phyloP scores from a whole-genome alignment of 2,888 invertebrate species.

The Boloria selene region DNA sequence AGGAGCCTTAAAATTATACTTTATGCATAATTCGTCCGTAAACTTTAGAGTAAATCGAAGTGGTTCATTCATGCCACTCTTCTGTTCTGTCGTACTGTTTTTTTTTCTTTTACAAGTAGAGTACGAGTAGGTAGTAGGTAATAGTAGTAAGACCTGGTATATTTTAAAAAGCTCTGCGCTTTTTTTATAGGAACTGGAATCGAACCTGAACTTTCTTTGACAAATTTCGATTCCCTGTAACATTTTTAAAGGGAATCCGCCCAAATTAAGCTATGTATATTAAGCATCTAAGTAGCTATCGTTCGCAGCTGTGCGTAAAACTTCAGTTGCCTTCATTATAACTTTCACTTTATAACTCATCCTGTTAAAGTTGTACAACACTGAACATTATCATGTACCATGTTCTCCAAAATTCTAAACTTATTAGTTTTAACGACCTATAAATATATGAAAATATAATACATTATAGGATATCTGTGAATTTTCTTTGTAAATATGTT shows the following conservation, averaged over 20 bases:
- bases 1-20: no score
- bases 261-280: constrained; percentile 1
- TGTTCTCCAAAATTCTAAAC: constrained; percentile 5
- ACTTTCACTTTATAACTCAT: constrained; percentile 30
- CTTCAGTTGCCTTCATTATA: constrained; percentile 29
- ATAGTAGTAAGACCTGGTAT: no score
- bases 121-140: no score
- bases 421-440: constrained; percentile 18
- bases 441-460: neutral
- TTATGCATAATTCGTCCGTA: no score
- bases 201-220: neutral
- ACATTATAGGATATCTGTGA: no score
- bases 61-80: no score
- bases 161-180: no score
- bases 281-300: constrained; percentile 16
- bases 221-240: neutral
- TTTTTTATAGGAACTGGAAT: no score
- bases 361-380: constrained; percentile 21
- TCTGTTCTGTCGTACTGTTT: no score
- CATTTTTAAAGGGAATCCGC: neutral
- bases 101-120: no score
- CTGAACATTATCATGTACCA: constrained; percentile 2
- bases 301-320: constrained; percentile 23
- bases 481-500: no score
- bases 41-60: no score